Evolutionary conservation across 2,888 invertebrate species (phyloP), one percentile per base, ranked within the genome.

Genomic region (Thyatira batis): DNA sequence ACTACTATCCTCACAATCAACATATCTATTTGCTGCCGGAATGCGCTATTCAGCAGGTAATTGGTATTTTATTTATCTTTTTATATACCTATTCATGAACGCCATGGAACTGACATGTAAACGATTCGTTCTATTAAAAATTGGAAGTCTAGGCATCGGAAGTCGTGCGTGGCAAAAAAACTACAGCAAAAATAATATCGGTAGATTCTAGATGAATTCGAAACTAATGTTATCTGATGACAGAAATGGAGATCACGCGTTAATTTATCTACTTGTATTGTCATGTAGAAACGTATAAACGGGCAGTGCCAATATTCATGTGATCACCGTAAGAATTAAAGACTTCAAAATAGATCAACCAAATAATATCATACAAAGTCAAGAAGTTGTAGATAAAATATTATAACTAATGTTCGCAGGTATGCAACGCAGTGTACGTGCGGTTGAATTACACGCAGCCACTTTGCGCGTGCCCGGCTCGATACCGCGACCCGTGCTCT

Each of bases 1-100:
- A 98, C 87, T 97, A 97, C 92, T 97, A 97, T 87, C 97, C 97
- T 27, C 97, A 97, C 91, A 97, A 97, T 89, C 97, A 97, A 87
- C 97, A 97, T 89, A 96, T 97, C 78, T 97, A 97, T 90, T 92
- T 97, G 76, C 93, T 98, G 71, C 98, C 98, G 61, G 98, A 98
- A 90, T 98, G 98, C 89, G 98, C 98, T 65, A 97, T 98, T 73
- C 98, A 98, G 90, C 98, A 98, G 93, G 96, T 92, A 80, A 82
- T 73, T 69, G 56, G 55, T 60, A 60, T 52, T 67, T 61, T 56
- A 23, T 23, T 23, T 3, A 4, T 4, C 23, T 23, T 6, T 23
- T 23, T 23, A 4, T 23, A 3, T 23, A 23, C 23, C 17, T 50
- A 57, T 54, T 54, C 56, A 56, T 71, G 58, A 63, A 62, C 54